Conservation (phyloP, 2,113 vertebrate genomes). For the Passer domesticus region DNA sequence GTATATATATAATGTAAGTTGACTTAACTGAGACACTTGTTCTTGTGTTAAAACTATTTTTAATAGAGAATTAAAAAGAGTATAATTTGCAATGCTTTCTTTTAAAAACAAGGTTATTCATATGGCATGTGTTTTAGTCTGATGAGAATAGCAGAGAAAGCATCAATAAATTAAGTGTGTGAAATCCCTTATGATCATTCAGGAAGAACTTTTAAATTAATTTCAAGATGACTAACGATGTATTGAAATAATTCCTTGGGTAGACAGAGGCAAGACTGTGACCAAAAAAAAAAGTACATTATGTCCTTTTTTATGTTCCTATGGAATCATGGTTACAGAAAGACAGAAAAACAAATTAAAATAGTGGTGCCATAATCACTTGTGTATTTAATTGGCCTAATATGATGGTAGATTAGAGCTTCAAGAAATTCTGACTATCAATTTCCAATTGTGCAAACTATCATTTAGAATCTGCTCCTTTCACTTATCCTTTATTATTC, state of each 20-base stretch:
- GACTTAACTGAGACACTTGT: not conserved
- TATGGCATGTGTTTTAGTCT: not conserved
- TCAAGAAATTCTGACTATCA: not conserved
- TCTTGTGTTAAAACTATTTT: not conserved
- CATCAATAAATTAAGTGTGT: not conserved
- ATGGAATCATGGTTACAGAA: not conserved
- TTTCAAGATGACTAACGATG: not conserved
- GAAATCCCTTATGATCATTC: not conserved
- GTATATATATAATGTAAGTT: not conserved
- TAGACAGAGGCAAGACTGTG: not conserved
- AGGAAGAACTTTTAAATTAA: not conserved
- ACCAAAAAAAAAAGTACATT: not conserved
- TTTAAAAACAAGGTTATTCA: not conserved
- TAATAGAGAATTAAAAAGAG: fast-evolving
- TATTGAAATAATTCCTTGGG: not conserved
- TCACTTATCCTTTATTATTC: not conserved
- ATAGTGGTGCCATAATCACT: not conserved
- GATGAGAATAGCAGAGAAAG: not conserved
- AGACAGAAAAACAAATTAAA: not conserved
- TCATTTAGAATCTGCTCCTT: not conserved
- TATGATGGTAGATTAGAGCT: not conserved
- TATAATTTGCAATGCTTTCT: not conserved
- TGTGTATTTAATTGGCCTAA: not conserved
- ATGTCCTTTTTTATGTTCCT: not conserved
- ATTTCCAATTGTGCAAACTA: not conserved